Conservation (phyloP, 2,113 vertebrate genomes). For the Tyto alba region DNA sequence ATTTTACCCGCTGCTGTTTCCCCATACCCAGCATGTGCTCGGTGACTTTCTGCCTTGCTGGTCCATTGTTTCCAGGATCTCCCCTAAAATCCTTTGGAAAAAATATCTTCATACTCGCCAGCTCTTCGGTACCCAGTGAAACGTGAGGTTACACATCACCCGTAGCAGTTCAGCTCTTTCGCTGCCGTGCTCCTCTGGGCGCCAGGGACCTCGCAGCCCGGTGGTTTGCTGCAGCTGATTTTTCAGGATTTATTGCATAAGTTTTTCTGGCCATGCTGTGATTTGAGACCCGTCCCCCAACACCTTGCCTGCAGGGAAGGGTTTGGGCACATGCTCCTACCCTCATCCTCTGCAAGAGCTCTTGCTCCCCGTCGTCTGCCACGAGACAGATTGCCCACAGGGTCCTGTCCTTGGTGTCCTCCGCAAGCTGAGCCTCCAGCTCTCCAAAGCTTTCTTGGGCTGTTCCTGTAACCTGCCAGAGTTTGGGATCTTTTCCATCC, state of each 20-base stretch:
- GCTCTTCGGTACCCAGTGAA: background rate
- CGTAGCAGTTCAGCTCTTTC: too few relatives aligned
- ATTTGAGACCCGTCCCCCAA: background rate
- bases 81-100: background rate
- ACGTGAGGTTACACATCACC: background rate
- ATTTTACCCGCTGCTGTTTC: background rate
- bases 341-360: too few relatives aligned
- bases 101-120: background rate
- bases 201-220: rapidly evolving
- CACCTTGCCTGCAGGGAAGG: background rate
- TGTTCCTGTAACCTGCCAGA: rapidly evolving
- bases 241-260: background rate
- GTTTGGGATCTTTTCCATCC: background rate
- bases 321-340: too few relatives aligned
- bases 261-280: background rate
- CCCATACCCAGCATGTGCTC: background rate
- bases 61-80: background rate
- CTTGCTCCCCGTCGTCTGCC: background rate
- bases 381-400: rapidly evolving
- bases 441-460: background rate
- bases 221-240: background rate
- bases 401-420: background rate
- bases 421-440: background rate
- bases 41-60: background rate
- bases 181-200: background rate